Evolutionary conservation across 2,113 vertebrate species (phyloP), one percentile per base, ranked within the genome.

Genomic region (Hypanus sabinus): DNA sequence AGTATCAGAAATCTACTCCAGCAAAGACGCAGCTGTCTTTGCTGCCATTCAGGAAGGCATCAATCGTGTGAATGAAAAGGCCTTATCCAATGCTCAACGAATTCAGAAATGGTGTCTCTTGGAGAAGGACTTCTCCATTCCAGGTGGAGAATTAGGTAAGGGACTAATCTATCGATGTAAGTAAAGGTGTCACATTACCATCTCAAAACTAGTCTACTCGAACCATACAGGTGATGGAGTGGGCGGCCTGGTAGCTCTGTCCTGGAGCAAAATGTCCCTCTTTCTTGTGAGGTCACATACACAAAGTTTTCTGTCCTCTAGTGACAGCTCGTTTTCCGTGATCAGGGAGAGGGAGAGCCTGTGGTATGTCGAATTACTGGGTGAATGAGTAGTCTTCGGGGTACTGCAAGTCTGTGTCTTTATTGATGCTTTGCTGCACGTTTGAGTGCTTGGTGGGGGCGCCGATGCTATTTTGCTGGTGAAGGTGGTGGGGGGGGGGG

Each of bases 21-120:
- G 94, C 20, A 96, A 93, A 2, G 99, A 99, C 95, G 95, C 95
- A 0, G 94, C 94, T 0, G 0, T 99, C 38, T 96, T 98, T 0
- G 0, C 79, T 0, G 97, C 98, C 94, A 97, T 99, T 94, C 98
- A 99, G 96, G 96, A 97, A 30, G 98, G 97, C 5, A 97, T 99
- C 38, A 95, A 96, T 0, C 27, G 94, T 0, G 97, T 98, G 94
- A 99, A 99, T 0, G 94, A 97, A 94, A 92, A 94, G 0, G 97
- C 98, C 0, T 85, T 93, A 0, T 98, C 98, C 0, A 98, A 98
- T 0, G 97, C 97, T 0, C 98, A 99, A 96, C 97, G 96, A 79
- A 94, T 99, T 46, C 98, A 98, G 95, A 99, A 99, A 95, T 99
- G 98, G 98, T 9, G 94, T 5, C 62, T 99, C 1, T 95, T 99